phyloP scores from a whole-genome alignment of 1,140 invertebrate genomes.

The Phymastichus coffea region DNA sequence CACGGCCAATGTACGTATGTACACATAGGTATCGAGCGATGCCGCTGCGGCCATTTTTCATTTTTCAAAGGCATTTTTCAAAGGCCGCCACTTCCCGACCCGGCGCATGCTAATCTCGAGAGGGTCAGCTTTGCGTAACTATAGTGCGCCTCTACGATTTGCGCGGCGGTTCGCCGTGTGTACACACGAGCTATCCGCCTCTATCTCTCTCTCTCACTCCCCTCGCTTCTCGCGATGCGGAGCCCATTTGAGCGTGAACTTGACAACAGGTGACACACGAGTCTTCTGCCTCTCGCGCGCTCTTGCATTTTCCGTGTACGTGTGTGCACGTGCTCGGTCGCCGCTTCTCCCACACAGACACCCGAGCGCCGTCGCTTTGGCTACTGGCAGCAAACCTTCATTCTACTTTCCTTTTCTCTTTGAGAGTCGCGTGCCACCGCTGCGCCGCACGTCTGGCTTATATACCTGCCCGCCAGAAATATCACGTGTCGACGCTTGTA shows the following conservation, averaged over 20 bases:
- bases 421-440: conserved; percentile 36
- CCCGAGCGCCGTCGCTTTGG: too few relatives aligned
- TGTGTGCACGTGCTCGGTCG: neutral
- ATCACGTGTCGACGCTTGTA: too few relatives aligned
- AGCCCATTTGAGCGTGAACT: conserved; percentile 7
- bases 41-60: too few relatives aligned
- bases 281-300: neutral
- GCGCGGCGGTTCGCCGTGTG: too few relatives aligned
- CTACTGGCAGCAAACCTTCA: too few relatives aligned
- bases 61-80: conserved; percentile 9
- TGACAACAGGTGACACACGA: conserved; percentile 20
- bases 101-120: conserved; percentile 6
- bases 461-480: too few relatives aligned
- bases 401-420: too few relatives aligned
- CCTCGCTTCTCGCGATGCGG: conserved; percentile 9
- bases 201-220: too few relatives aligned
- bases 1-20: too few relatives aligned
- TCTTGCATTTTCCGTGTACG: neutral
- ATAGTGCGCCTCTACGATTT: too few relatives aligned
- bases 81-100: neutral
- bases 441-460: conserved; percentile 25
- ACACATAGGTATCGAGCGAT: neutral
- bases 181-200: too few relatives aligned
- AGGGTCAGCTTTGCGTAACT: too few relatives aligned
- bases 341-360: conserved; percentile 23